Base-by-base conservation (phyloP, 2,797 vertebrate genomes). In the Cygnus olor region DNA sequence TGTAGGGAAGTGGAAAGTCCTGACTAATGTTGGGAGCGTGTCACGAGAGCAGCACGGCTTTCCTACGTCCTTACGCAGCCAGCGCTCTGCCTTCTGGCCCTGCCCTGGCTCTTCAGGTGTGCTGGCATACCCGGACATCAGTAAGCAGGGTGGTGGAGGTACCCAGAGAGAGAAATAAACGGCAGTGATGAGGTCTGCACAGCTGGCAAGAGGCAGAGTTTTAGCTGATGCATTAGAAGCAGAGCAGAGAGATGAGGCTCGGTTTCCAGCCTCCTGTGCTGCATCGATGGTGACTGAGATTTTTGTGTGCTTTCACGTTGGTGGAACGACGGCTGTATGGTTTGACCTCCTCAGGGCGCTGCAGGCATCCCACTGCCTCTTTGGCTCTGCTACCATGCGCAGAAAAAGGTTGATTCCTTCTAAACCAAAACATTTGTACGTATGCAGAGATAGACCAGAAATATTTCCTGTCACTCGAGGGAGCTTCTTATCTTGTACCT, bases 171-270 rank as follows among this genome's bases (percentile, higher is more conserved):
- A 34, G 78, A 82, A 93, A 65, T 73, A 44, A 81, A 82, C 24
- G 82, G 84, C 89, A 68, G 71, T 49, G 80, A 65, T 0, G 1
- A 73, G 82, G 78, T 77, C 53, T 34, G 6, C 21, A 2, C 53
- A 60, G 88, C 56, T 95, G 88, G 56, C 68, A 34, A 69, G 88
- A 94, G 71, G 49, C 93, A 84, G 88, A 72, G 53, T 94, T 81
- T 34, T 53, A 90, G 42, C 71, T 78, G 51, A 54, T 71, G 12
- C 47, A 5, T 66, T 85, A 16, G 66, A 88, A 84, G 64, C 15
- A 15, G 28, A 88, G 58, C 64, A 74, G 25, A 45, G 73, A 66
- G 66, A 64, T 45, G 40, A 69, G 54, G 32, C 72, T 58, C 64
- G 69, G 38, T 61, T 91, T 86, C 49, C 14, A 34, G 34, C 45